Conservation (phyloP, 2,888 invertebrate species). For the Archaeoteleia sp. region DNA sequence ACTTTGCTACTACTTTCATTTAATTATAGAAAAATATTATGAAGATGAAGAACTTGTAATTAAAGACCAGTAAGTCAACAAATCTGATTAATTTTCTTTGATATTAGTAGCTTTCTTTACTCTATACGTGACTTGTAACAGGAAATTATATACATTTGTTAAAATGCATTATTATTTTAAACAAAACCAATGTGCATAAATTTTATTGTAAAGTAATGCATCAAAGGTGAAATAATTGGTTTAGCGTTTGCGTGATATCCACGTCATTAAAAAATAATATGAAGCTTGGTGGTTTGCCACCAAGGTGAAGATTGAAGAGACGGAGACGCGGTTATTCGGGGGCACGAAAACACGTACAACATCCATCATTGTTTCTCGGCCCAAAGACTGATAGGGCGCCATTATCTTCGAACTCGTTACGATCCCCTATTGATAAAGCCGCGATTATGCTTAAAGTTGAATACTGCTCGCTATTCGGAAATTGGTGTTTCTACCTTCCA, state of each 20-base stretch:
- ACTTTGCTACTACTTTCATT: no score
- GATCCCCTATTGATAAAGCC: slow-evolving; percentile 74
- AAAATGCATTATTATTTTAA: no score
- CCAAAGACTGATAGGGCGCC: slow-evolving; percentile 71
- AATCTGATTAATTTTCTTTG: no score
- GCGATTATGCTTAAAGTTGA: slow-evolving; percentile 67
- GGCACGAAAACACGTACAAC: slow-evolving; percentile 67
- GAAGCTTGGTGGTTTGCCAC: slow-evolving; percentile 25
- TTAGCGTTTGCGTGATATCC: slow-evolving; percentile 47
- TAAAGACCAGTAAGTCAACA: no score
- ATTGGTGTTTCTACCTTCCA: slow-evolving; percentile 70
- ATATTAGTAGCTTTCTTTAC: no score
- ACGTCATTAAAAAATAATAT: slow-evolving; percentile 42
- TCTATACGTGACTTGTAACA: no score
- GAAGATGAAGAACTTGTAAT: no score
- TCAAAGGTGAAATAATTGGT: slow-evolving; percentile 47
- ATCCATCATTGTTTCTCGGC: slow-evolving; percentile 73
- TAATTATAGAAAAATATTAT: no score
- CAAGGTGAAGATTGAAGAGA: slow-evolving; percentile 54
- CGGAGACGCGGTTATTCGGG: slow-evolving; percentile 41
- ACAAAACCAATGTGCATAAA: slow-evolving; percentile 10
- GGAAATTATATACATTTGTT: no score
- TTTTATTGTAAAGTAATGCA: slow-evolving; percentile 38
- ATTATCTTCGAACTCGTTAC: slow-evolving; percentile 74
- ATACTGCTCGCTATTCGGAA: slow-evolving; percentile 68